Base-by-base conservation (phyloP, 2,113 vertebrate genomes). In the Siphamia tubifer region DNA sequence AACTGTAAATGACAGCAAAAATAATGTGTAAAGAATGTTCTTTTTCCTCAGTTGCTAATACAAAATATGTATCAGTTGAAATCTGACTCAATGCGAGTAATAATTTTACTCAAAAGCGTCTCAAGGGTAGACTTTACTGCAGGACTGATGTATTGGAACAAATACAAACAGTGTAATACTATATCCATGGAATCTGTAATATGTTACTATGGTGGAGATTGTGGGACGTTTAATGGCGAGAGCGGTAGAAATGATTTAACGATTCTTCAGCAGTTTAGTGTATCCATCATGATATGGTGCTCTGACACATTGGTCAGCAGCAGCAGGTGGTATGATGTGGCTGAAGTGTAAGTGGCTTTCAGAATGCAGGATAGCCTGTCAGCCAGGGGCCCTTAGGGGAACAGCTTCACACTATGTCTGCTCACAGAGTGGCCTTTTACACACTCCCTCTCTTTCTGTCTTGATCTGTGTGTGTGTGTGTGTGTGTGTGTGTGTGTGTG, bases 341-440 rank as follows among this genome's bases (percentile, higher is more conserved):
- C 81, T 83, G 67, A 78, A 76, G 82, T 82, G 83, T 85, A 90
- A 90, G 89, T 87, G 88, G 86, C 85, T 87, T 79, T 87, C 83
- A 85, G 72, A 89, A 85, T 90, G 85, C 81, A 80, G 74, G 83
- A 90, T 89, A 76, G 83, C 64, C 85, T 91, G 87, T 91, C 89
- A 87, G 81, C 62, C 58, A n/a, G 57, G 55, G 51, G 65, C 67
- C 87, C 87, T 74, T 54, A 63, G 76, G 87, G 86, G 77, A 72
- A 36, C 65, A 40, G 74, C 74, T 81, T 77, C 81, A 81, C 79
- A 74, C 85, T 69, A 71, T 69, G 74, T 74, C 74, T 77, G 64
- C 44, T 61, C 74, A 66, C 73, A 71, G 76, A 82, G 83, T 88
- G 82, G 84, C 72, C 78, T 89, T 85, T n/a, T 82, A 73, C 69